A percentile compares a stretch with the other conserved stretches of the same genome.
Evolutionary conservation across 2,113 vertebrate species (phyloP).

Genomic region (Argyrosomus japonicus): DNA sequence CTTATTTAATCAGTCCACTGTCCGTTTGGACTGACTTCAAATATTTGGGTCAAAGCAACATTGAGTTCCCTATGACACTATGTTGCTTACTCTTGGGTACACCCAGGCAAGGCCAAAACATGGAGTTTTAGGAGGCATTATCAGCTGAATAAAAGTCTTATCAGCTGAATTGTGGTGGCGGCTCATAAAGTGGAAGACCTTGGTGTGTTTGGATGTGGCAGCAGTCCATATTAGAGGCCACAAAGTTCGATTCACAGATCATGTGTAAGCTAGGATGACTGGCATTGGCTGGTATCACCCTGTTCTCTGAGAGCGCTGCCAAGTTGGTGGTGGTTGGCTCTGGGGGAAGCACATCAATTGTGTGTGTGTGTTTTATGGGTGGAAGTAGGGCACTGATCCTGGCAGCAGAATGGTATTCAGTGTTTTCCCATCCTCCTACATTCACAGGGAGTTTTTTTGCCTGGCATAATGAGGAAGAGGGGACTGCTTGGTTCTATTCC

Average conservation of each 20-base stretch:
- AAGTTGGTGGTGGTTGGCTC: constrained; percentile 33
- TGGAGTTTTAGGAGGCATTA: background rate
- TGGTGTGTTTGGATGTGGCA: background rate
- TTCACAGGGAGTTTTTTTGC: background rate
- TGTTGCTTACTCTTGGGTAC: background rate
- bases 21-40: background rate
- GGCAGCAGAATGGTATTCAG: constrained; percentile 18
- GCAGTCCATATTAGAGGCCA: background rate
- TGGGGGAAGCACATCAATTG: constrained; percentile 31
- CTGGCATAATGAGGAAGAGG: background rate
- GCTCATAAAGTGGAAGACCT: background rate
- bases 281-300: constrained; percentile 15
- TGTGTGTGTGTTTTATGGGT: constrained; percentile 24
- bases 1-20: background rate
- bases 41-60: background rate
- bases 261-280: background rate
- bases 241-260: constrained; percentile 2
- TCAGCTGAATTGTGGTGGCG: background rate
- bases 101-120: background rate
- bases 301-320: constrained; percentile 23
- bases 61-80: background rate
- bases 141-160: constrained; percentile 1
- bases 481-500: background rate
- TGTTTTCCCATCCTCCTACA: constrained; percentile 6
- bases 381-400: constrained; percentile 34